A percentile compares a stretch with the other conserved stretches of the same genome.
phyloP scores from a whole-genome alignment of 30 jellyfish, hydroid and myxozoan species.

The Calvadosia cruxmelitensis region DNA sequence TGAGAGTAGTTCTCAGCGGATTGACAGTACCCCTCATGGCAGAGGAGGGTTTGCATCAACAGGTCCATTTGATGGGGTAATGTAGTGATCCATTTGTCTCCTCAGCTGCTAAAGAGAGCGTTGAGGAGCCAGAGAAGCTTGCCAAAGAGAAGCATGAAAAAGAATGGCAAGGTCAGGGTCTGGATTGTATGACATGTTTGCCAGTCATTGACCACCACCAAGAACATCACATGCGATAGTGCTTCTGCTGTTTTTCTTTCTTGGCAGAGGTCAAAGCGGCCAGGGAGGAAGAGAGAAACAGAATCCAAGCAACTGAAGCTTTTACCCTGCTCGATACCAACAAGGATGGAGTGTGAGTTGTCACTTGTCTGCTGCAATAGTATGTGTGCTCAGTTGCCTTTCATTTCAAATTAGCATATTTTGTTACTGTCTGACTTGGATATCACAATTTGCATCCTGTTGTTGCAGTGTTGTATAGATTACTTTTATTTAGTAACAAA shows the following conservation, averaged over 20 bases:
- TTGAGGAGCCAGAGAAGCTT: slow-evolving; percentile 75
- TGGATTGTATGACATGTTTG: not conserved
- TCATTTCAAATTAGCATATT: too few species aligned
- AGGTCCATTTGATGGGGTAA: too few species aligned
- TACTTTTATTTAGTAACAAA: too few species aligned
- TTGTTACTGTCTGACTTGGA: too few species aligned
- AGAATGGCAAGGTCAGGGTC: slow-evolving; percentile 58
- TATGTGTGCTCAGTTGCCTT: too few species aligned
- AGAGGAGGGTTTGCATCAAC: too few species aligned
- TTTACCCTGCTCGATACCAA: slow-evolving; percentile 54
- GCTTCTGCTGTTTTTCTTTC: not conserved
- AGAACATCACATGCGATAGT: not conserved
- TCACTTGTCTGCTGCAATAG: too few species aligned
- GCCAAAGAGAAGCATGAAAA: slow-evolving; percentile 84
- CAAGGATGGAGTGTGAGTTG: slow-evolving; percentile 63
- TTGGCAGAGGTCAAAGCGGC: slow-evolving; percentile 49
- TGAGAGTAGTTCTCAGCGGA: too few species aligned
- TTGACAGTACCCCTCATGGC: too few species aligned
- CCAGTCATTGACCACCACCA: not conserved
- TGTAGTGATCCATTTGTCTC: too few species aligned
- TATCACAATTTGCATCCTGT: too few species aligned
- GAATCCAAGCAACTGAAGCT: slow-evolving; percentile 42
- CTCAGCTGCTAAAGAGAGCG: slow-evolving; percentile 87
- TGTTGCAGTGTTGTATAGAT: too few species aligned
- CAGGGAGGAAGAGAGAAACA: slow-evolving; percentile 44